phyloP scores from a whole-genome alignment of 30 jellyfish, hydroid and myxozoan species.

The Cassiopea andromeda region DNA sequence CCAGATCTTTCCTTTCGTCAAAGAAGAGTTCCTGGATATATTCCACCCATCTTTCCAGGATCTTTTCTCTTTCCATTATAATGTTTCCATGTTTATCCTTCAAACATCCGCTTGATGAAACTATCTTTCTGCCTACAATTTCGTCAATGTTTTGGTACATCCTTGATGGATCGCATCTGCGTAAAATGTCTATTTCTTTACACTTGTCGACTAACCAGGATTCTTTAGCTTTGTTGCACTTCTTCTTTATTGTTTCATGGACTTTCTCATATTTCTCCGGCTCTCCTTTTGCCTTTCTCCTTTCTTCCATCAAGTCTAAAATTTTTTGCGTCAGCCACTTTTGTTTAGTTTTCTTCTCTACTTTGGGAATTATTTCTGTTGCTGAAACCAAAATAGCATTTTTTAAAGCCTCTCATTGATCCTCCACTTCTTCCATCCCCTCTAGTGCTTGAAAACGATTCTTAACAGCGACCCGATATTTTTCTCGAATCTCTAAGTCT shows the following conservation, averaged over 20 bases:
- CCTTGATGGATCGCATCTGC: not conserved
- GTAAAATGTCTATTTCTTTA: constrained; percentile 9
- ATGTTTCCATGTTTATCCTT: not conserved
- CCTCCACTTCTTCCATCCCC: not conserved
- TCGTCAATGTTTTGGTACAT: not conserved
- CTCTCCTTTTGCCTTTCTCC: not conserved
- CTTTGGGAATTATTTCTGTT: not conserved
- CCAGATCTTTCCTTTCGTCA: not conserved
- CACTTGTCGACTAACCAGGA: constrained; percentile 1
- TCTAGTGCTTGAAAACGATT: not conserved
- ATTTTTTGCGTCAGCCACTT: constrained; percentile 11
- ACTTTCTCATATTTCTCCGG: not conserved
- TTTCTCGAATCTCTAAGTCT: not conserved
- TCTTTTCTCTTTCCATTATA: not conserved
- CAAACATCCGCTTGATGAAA: not conserved
- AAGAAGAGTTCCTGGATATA: not conserved
- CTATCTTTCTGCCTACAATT: not conserved
- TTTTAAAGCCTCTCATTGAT: not conserved
- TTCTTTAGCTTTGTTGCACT: constrained; percentile 5
- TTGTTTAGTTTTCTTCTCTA: not conserved
- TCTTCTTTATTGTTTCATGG: not conserved
- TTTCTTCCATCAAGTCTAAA: constrained; percentile 5
- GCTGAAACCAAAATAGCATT: not conserved
- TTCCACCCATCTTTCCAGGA: not conserved
- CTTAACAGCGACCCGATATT: not conserved